Conservation (phyloP, 2,797 vertebrate species). For the Brachyalestes nurse region DNA sequence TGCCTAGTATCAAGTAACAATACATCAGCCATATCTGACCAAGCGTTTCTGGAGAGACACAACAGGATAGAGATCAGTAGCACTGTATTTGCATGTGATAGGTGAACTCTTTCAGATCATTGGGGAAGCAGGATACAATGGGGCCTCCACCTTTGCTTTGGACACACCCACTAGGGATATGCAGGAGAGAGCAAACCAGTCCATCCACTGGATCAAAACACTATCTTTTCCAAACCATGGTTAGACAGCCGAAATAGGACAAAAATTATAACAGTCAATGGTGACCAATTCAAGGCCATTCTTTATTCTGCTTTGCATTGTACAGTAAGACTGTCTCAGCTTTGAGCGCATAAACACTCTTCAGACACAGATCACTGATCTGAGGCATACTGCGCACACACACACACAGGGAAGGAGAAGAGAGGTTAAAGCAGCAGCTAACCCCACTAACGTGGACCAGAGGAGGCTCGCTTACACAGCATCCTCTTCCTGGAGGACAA, state of each 20-base stretch:
- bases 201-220: not conserved
- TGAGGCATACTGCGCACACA: constrained; percentile 13
- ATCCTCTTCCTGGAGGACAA: constrained; percentile 51
- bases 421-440: constrained; percentile 1
- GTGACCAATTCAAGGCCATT: not conserved
- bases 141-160: not conserved
- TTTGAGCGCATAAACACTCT: constrained; percentile 9
- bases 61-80: not conserved
- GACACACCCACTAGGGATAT: constrained; percentile 17
- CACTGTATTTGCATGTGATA: not conserved
- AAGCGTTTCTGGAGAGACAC: not conserved
- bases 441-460: constrained; percentile 21
- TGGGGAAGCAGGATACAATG: constrained; percentile 14
- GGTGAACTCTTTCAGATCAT: constrained; percentile 27
- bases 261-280: constrained; percentile 19
- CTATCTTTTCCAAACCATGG: constrained; percentile 7
- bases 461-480: constrained; percentile 32
- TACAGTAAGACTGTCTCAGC: not conserved
- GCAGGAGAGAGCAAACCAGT: not conserved
- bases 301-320: constrained; percentile 5
- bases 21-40: not conserved
- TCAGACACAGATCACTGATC: constrained; percentile 29
- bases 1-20: not conserved
- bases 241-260: not conserved
- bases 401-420: not conserved